phyloP scores from a whole-genome alignment of 2,113 vertebrate genomes.

The Cettia cetti region DNA sequence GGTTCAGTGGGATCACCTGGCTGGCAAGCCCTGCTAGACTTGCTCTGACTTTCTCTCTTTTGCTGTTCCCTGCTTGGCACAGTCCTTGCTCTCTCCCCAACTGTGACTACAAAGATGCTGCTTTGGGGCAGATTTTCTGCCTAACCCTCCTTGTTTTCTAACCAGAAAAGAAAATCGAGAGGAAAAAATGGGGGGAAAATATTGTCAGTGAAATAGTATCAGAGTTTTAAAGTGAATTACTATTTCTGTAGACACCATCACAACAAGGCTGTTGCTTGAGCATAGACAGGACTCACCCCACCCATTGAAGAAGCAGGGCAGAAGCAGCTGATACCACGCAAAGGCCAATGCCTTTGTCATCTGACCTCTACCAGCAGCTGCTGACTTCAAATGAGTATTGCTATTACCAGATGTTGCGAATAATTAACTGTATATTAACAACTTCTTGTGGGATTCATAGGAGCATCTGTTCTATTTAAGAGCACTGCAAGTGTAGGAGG shows the following conservation, averaged over 20 bases:
- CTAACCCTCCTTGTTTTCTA: background rate
- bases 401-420: background rate
- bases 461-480: background rate
- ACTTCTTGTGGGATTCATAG: background rate
- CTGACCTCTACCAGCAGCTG: background rate
- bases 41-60: background rate
- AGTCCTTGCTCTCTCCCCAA: background rate
- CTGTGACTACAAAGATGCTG: background rate
- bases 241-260: background rate
- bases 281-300: background rate
- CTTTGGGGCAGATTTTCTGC: background rate
- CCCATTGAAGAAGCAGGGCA: background rate
- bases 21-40: background rate
- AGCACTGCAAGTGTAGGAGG: background rate
- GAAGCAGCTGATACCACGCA: background rate
- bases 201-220: background rate
- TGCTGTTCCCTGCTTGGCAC: background rate
- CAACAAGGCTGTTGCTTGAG: background rate
- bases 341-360: background rate
- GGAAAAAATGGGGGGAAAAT: rapidly evolving
- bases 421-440: background rate
- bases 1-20: background rate
- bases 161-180: background rate
- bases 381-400: background rate
- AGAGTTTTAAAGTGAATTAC: background rate